Evolutionary conservation across 2,113 vertebrate species (phyloP).

Genomic region (Hippocampus mohnikei): DNA sequence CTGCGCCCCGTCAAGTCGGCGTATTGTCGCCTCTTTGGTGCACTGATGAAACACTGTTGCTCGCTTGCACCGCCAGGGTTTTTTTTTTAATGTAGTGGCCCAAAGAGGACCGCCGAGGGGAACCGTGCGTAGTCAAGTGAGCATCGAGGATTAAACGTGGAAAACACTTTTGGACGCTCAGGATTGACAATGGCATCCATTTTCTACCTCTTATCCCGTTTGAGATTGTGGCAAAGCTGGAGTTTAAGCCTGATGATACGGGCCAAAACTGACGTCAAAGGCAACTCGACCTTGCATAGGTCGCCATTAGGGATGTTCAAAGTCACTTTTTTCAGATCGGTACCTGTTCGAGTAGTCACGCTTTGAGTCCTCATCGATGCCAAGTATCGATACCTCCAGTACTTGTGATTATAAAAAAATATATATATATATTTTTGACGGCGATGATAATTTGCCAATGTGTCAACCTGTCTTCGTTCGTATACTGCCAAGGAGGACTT

Average conservation of each 20-base stretch:
- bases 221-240: not conserved
- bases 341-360: no score
- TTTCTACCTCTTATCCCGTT: not conserved
- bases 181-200: not conserved
- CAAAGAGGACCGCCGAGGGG: slow-evolving; percentile 42
- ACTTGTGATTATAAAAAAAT: no score
- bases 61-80: slow-evolving; percentile 28
- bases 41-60: slow-evolving; percentile 21
- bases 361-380: no score
- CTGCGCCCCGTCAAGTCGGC: slow-evolving; percentile 33
- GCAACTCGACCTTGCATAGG: no score
- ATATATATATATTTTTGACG: no score
- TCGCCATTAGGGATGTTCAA: no score
- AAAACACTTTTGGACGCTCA: not conserved
- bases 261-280: not conserved
- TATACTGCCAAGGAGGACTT: no score
- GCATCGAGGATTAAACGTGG: slow-evolving; percentile 14
- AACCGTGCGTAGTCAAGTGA: slow-evolving; percentile 13
- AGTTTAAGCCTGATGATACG: not conserved
- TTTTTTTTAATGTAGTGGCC: slow-evolving; percentile 39
- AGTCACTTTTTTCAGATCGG: no score
- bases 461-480: no score
- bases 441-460: no score
- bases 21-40: slow-evolving; percentile 37
- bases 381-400: no score